Percentiles rank a stretch among this genome's conserved stretches.
Evolutionary conservation across 2,797 vertebrate species (phyloP).

Genomic region (Salarias fasciatus): DNA sequence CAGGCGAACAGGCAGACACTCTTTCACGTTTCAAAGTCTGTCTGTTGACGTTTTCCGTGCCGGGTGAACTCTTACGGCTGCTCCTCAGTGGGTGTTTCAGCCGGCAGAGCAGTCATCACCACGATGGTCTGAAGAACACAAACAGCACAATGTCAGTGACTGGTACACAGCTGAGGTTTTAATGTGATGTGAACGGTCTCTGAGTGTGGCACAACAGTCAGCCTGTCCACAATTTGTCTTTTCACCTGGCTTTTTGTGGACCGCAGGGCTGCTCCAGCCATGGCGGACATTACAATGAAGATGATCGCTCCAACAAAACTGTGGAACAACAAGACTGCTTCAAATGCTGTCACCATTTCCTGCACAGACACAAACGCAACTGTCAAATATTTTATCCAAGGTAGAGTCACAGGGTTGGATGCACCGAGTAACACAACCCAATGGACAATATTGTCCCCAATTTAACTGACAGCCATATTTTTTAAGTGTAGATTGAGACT

Average conservation of each 20-base stretch:
- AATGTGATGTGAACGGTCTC: not conserved
- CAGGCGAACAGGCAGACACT: too few relatives aligned
- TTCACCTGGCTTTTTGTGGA: slow-evolving; percentile 68
- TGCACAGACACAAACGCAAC: slow-evolving; percentile 39
- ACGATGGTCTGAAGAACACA: not conserved
- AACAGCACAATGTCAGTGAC: not conserved
- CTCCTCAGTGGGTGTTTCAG: not conserved
- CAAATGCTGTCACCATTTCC: not conserved
- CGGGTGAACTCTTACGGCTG: too few relatives aligned
- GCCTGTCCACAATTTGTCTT: not conserved
- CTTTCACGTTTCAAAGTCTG: too few relatives aligned
- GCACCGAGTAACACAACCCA: too few relatives aligned
- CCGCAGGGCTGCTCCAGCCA: slow-evolving; percentile 60
- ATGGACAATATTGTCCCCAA: too few relatives aligned
- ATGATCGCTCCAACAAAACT: slow-evolving; percentile 49
- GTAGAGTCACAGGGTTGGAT: too few relatives aligned
- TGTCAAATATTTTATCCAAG: not conserved
- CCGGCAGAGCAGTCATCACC: not conserved
- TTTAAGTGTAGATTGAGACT: too few relatives aligned
- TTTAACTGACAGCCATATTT: too few relatives aligned
- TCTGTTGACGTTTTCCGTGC: too few relatives aligned
- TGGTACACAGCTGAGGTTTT: slow-evolving; percentile 1
- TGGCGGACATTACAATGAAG: slow-evolving; percentile 66
- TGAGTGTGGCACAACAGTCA: not conserved
- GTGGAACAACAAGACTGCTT: slow-evolving; percentile 43